Percentiles rank a stretch among this genome's conserved stretches.
These are phyloP conservation scores for Astropecten irregularis DNA, from an alignment of 53 echinoderm and acorn worm species.

Conservation along the genomic window DNA sequence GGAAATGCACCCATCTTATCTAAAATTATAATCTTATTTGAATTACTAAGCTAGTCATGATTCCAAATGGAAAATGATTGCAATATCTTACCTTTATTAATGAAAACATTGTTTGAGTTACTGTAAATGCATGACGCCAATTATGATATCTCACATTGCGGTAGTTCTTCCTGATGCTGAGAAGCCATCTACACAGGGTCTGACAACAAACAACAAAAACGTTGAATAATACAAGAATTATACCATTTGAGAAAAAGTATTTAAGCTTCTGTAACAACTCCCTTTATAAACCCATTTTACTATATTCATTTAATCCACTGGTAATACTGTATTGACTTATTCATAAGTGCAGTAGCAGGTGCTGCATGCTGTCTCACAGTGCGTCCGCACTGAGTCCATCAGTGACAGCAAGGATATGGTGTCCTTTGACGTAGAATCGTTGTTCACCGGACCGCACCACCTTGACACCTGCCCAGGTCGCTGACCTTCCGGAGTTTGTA, in stretches of 20 bases:
- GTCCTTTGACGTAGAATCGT: not conserved
- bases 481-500: not conserved
- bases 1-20: no score
- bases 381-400: not conserved
- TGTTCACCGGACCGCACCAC: not conserved
- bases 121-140: conserved; percentile 98
- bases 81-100: conserved; percentile 79
- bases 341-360: no score
- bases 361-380: no score
- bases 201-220: conserved; percentile 32
- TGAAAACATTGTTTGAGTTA: conserved; percentile 96
- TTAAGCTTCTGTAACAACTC: no score
- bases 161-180: conserved; percentile 96
- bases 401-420: not conserved
- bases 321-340: no score
- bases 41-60: no score
- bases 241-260: no score
- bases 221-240: not conserved
- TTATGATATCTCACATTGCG: conserved; percentile 98
- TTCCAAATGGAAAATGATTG: no score
- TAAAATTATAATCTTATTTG: no score
- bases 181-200: conserved; percentile 96
- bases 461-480: not conserved
- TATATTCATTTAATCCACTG: no score
- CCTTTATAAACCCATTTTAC: not conserved